Base-by-base conservation (phyloP, 2,888 invertebrate genomes). In the Nemurella pictetii region DNA sequence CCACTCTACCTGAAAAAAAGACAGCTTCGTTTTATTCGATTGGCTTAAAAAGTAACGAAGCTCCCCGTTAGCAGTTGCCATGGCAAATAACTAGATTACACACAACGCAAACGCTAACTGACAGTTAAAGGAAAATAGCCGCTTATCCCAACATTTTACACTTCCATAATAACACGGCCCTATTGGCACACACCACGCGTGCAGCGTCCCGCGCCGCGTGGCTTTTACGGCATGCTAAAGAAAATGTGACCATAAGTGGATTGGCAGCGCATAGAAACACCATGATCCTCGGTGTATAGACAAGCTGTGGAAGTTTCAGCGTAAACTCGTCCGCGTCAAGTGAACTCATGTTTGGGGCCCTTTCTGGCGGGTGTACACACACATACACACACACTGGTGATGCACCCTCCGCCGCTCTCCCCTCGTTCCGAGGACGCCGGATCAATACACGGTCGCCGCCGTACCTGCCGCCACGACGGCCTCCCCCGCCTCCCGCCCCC, bases 311-410 rank as follows among this genome's bases (percentile, higher is more conserved):
- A 30, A 30, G 78, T 9, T 78, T 29, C 78, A 29, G 28, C 30
- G 78, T 78, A 29, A 78, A 28, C 78, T 74, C 9, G 25, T 5
- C 5, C 74, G 12, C 78, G n/a, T 9, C 36, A 36, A 36, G 80
- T 81, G 80, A 80, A 80, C 80, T 30, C 80, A 25, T 80, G 80
- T 80, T 80, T 20, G 29, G 30, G 29, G 30, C 74, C 4, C 74
- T 74, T 26, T 75, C 75, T 75, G 1, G 26, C 75, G 12, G 27
- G 26, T 26, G 7, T 26, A 5, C 75, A 9, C 7, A 25, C 73
- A 25, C 73, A 25, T 25, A 25, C 73, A 25, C 55, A 9, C 55
- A 9, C 73, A 4, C 73, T 73, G n/a, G n/a, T n/a, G n/a, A n/a
- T n/a, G n/a, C n/a, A n/a, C 75, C 4, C 75, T 75, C 25, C 28